These are phyloP conservation scores for Agelaius tricolor DNA, from an alignment of 2,113 vertebrate genomes.

Conservation along the genomic window DNA sequence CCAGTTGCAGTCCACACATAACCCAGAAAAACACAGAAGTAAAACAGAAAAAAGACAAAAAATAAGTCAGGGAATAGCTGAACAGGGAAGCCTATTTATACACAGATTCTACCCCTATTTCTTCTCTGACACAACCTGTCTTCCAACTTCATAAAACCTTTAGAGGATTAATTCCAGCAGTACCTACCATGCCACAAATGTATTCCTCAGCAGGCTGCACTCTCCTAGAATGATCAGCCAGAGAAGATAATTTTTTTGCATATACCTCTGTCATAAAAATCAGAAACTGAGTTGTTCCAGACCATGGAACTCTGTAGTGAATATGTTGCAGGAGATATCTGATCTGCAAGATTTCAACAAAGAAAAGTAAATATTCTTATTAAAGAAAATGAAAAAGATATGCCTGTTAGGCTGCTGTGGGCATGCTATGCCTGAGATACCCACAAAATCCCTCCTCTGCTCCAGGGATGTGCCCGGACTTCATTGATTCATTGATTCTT, in stretches of 20 bases:
- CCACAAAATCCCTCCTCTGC: not conserved
- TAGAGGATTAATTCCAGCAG: not conserved
- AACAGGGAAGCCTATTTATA: not conserved
- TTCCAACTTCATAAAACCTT: not conserved
- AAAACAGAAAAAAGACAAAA: not conserved
- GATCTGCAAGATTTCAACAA: not conserved
- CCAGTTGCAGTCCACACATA: not conserved
- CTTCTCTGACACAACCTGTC: not conserved
- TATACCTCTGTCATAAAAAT: not conserved
- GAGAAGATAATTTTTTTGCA: not conserved
- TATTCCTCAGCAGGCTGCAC: not conserved
- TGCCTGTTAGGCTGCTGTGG: not conserved
- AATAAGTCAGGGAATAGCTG: not conserved
- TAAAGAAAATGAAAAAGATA: not conserved
- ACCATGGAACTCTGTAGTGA: fast-evolving
- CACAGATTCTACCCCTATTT: not conserved
- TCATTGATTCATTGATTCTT: not conserved
- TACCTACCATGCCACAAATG: not conserved
- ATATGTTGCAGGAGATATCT: not conserved
- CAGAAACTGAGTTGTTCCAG: not conserved
- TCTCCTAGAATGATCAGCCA: not conserved
- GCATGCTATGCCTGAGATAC: not conserved
- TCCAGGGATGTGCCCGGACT: not conserved
- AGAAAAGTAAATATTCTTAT: not conserved
- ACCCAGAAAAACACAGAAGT: not conserved